Base-by-base conservation (phyloP, 2,113 vertebrate genomes). In the Hippocampus comes region DNA sequence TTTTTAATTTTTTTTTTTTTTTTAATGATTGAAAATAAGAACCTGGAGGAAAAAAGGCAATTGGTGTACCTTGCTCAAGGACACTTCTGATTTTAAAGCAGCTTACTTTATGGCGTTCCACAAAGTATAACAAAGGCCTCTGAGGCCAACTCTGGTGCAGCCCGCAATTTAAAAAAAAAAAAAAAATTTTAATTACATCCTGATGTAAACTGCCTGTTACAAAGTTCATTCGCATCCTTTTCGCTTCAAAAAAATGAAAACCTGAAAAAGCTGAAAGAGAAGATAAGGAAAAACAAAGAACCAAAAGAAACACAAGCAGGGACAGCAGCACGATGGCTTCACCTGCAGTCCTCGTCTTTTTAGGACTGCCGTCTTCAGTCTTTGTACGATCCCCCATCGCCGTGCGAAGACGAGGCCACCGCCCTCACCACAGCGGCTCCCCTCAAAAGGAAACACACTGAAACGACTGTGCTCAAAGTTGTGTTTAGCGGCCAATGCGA, bases 401-500 rank as follows among this genome's bases (percentile, higher is more conserved):
- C 70, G 46, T 67, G 1, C n/a, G 67, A 71, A 77, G 70, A 79
- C 64, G 38, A 66, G 78, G 75, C 70, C 71, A 68, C 46, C 12
- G 18, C 55, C 55, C 12, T 73, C 67, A 81, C 76, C 74, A 71
- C 82, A 73, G 68, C 6, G 68, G 74, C 74, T 74, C 57, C 63
- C 72, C 72, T 34, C 30, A 34, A 79, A 63, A 86, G 83, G 82
- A 85, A 85, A 78, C 80, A 38, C 73, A 80, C 48, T 49, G 68
- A 80, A 82, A 81, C 79, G 21, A 74, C 60, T 72, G 60, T 65
- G 18, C 63, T 65, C 67, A 86, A 86, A 74, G 69, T 49, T 49
- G 63, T 64, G 43, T 66, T 66, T 53, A 41, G 86, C 82, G 80
- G 78, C 85, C 82, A 81, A 75, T 23, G 56, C 86, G 83, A 83